Conservation (phyloP, 2,888 invertebrate species). For the Rhagonycha lutea region DNA sequence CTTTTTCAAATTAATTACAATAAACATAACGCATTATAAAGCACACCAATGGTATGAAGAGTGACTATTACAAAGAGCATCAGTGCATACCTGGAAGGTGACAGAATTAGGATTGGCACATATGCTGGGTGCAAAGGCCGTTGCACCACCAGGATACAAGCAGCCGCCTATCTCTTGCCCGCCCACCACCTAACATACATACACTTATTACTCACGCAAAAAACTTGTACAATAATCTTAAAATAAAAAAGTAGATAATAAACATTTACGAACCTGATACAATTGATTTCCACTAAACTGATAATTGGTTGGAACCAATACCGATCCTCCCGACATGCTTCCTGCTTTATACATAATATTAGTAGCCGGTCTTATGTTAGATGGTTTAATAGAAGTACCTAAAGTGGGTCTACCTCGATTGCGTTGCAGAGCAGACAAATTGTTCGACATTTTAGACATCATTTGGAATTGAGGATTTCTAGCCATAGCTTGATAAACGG, state of each 20-base stretch:
- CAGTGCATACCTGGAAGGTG: constrained; percentile 54
- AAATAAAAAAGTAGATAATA: background rate
- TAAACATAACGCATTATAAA: background rate
- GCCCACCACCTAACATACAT: constrained; percentile 59
- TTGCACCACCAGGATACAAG: constrained; percentile 58
- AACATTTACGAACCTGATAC: constrained; percentile 61
- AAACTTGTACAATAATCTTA: background rate
- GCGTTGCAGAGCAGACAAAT: constrained; percentile 42
- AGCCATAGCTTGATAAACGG: constrained; percentile 58
- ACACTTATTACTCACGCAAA: background rate
- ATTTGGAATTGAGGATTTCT: constrained; percentile 51
- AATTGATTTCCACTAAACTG: constrained; percentile 65
- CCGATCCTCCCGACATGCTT: constrained; percentile 59
- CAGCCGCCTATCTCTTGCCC: constrained; percentile 55
- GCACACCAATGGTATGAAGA: background rate
- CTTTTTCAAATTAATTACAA: background rate
- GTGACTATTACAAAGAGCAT: background rate
- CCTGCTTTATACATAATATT: constrained; percentile 74
- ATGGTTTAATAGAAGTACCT: constrained; percentile 38
- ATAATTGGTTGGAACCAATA: constrained; percentile 64
- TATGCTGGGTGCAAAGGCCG: constrained; percentile 61
- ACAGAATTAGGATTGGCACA: constrained; percentile 55
- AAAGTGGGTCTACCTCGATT: constrained; percentile 51
- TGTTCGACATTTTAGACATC: constrained; percentile 53
- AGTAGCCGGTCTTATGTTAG: constrained; percentile 43